Evolutionary conservation across 1,140 invertebrate species (phyloP).

Genomic region (Penaeus chinensis): DNA sequence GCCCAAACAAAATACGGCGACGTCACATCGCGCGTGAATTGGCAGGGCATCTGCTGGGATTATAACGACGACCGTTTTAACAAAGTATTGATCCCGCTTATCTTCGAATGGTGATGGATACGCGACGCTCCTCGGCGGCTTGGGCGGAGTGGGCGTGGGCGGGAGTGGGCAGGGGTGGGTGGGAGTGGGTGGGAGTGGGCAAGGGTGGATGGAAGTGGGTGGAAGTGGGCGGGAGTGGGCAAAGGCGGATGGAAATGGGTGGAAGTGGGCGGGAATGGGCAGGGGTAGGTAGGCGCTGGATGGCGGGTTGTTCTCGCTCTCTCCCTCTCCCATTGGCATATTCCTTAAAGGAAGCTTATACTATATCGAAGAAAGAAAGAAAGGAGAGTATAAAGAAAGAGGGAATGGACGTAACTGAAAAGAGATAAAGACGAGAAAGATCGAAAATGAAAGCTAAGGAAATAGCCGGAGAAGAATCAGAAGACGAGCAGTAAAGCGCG

Average conservation of each 20-base stretch:
- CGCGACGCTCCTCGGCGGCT: background rate
- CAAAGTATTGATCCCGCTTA: no score
- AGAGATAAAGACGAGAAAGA: background rate
- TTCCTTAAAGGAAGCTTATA: background rate
- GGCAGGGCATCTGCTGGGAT: background rate
- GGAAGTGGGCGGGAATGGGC: background rate
- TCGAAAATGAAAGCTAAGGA: background rate
- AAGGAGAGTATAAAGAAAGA: background rate
- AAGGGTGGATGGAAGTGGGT: background rate
- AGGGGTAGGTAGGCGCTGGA: background rate
- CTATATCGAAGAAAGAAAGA: background rate
- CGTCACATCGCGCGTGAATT: conserved; percentile 22
- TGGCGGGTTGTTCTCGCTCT: background rate
- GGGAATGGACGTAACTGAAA: background rate
- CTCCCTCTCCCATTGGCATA: background rate
- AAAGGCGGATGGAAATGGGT: background rate
- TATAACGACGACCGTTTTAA: background rate
- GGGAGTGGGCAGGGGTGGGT: background rate
- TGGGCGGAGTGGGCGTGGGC: background rate
- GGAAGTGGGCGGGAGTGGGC: background rate
- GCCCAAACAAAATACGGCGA: conserved; percentile 31
- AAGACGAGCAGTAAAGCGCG: background rate
- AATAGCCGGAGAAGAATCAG: background rate
- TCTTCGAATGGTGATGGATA: no score
- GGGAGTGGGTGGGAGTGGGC: background rate